Conservation (phyloP, 2,797 vertebrate genomes). For the Spheniscus humboldti region DNA sequence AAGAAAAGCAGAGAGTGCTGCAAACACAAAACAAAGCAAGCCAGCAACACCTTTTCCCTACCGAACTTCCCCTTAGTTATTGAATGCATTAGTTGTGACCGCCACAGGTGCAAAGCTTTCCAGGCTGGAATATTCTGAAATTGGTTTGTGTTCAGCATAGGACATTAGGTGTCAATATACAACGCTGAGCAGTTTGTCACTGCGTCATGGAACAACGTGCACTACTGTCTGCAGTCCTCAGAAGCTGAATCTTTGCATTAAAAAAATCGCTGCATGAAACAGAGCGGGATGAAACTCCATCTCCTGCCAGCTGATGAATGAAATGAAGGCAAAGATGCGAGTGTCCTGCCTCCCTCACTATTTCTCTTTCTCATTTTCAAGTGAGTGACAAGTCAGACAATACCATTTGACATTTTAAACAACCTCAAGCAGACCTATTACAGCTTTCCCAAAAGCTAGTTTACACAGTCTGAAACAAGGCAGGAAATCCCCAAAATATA, state of each 20-base stretch:
- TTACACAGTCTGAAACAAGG: background rate
- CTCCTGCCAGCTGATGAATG: background rate
- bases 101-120: background rate
- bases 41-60: background rate
- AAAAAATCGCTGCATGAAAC: background rate
- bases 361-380: background rate
- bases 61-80: background rate
- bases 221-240: background rate
- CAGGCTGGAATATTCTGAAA: background rate
- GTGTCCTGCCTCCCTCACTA: background rate
- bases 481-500: background rate
- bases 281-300: background rate
- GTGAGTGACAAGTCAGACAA: background rate
- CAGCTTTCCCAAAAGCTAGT: background rate
- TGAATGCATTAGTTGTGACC: background rate
- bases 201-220: accelerated
- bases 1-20: background rate
- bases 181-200: background rate
- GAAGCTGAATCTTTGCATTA: background rate
- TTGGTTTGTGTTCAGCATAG: background rate
- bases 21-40: background rate
- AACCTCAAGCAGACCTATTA: background rate
- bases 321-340: background rate
- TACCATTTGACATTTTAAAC: background rate
- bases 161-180: background rate